These are phyloP conservation scores for Geodia barretti DNA, from an alignment of 37 sponge, comb jelly and placozoan species.

Conservation along the genomic window DNA sequence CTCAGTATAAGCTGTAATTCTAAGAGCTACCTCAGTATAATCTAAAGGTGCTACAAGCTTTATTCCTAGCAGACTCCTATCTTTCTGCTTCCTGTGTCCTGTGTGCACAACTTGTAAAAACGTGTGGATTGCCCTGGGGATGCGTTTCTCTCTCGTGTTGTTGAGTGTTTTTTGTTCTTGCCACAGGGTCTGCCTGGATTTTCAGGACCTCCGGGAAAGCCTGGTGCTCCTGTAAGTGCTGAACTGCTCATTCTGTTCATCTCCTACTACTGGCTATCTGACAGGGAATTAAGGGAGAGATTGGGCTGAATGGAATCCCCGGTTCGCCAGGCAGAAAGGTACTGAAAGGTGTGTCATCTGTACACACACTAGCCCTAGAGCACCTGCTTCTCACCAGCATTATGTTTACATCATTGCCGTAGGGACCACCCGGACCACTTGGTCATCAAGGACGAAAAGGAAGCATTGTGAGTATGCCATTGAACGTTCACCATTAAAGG, in stretches of 20 bases:
- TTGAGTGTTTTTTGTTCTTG: too few species aligned
- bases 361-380: neutral
- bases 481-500: neutral
- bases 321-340: conserved; percentile 68
- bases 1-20: too few species aligned
- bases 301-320: conserved; percentile 46
- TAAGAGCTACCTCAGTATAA: too few species aligned
- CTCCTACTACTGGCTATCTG: neutral
- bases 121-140: too few species aligned
- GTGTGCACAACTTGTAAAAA: too few species aligned
- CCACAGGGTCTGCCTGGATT: conserved; percentile 36
- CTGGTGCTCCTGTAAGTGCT: conserved; percentile 38
- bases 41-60: too few species aligned
- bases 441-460: conserved; percentile 54
- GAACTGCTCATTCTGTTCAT: neutral
- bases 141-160: too few species aligned
- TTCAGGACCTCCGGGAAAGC: conserved; percentile 17
- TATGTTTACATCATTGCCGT: neutral
- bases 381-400: neutral
- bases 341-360: conserved; percentile 33
- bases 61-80: too few species aligned
- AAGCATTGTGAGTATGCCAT: neutral
- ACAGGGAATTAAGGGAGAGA: conserved; percentile 49
- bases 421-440: conserved; percentile 43
- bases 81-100: too few species aligned